Evolutionary conservation across 2,888 invertebrate species (phyloP), one percentile per base, ranked within the genome.

Genomic region (Fragum fragum): DNA sequence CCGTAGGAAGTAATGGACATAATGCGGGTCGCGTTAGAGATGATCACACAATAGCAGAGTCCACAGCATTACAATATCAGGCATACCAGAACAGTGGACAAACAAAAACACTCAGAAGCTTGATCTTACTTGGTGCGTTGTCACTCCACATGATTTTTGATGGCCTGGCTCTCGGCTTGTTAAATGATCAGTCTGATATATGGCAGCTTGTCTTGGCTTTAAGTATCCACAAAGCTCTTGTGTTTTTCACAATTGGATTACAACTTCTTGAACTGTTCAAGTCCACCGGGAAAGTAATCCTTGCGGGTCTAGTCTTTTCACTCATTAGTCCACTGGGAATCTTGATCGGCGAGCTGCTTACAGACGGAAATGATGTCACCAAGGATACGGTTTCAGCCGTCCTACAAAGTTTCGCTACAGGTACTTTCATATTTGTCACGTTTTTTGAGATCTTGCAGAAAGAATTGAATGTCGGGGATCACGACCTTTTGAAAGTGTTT

Each of bases 131-230:
- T 1, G 83, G 94, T 16, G 95, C 96, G 6, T 90, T 96, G 0
- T 96, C 95, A 0, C 87, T 96, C 2, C 96, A 96, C 89, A 95
- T 96, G 11, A 89, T 95, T 11, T 96, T 96, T 88, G 96, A 96
- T 90, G 96, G 96, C 1, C 89, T 96, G 57, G 95, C 95, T 9
- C 90, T 96, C 73, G 96, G 96, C 0, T 92, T 96, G 18, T 95
- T 95, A 83, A 74, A 87, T 9, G 91, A 91, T 26, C 75, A 81
- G 1, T 36, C 72, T 1, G 83, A 83, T n/a, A 89, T 91, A 1
- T 79, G 95, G 80, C 92, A 95, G 83, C 92, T 90, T 16, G 69
- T 89, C 23, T 69, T 95, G 7, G 96, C 96, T 1, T 95, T 96
- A 23, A 88, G 94, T 47, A 92, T 96, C 61, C 96, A 96, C 91